Conservation (phyloP, 2,888 invertebrate genomes). For the Temnothorax rugatulus region DNA sequence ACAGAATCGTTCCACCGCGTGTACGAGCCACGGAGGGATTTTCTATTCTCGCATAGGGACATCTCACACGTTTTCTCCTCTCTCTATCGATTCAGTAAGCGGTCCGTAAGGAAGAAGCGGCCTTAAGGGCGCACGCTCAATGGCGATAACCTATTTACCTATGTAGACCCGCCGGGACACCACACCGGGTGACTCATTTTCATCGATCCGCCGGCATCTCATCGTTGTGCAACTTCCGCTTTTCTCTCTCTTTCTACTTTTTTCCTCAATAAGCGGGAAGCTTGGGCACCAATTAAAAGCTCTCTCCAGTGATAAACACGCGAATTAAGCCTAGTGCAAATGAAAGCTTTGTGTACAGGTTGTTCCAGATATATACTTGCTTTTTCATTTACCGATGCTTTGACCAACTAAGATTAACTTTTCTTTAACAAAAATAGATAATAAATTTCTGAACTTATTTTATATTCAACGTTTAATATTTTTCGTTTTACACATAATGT, state of each 20-base stretch:
- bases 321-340: background rate
- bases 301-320: constrained; percentile 1
- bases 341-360: background rate
- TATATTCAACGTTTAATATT: background rate
- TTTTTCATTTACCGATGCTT: background rate
- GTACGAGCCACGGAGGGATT: constrained; percentile 4
- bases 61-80: constrained; percentile 71
- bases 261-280: background rate
- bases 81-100: constrained; percentile 71
- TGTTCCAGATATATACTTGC: background rate
- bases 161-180: constrained; percentile 68
- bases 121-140: constrained; percentile 69
- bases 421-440: background rate
- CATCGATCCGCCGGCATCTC: constrained; percentile 62
- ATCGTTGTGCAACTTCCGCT: constrained; percentile 41
- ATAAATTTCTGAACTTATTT: background rate
- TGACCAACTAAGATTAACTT: background rate
- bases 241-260: constrained; percentile 19
- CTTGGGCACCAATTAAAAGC: background rate
- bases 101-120: constrained; percentile 57
- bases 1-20: constrained; percentile 21
- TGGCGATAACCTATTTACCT: constrained; percentile 78
- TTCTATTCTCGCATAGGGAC: constrained; percentile 53
- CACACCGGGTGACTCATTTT: constrained; percentile 70
- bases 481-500: background rate